Percentiles rank a stretch among this genome's conserved stretches.
Evolutionary conservation across 2,113 vertebrate genomes (phyloP).

Genomic region (Oreochromis niloticus): DNA sequence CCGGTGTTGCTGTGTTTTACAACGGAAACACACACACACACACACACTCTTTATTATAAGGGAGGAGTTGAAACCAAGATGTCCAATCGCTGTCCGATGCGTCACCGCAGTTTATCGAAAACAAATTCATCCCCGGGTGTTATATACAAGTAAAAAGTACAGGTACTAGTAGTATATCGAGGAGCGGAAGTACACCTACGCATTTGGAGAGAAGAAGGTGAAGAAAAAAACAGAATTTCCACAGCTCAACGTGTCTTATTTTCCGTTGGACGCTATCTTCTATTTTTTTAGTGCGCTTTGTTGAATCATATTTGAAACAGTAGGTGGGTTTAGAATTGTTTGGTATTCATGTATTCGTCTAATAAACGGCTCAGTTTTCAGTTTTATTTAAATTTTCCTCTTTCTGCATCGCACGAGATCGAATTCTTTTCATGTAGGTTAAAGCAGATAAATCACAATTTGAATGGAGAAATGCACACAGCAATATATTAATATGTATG

Average conservation of each 20-base stretch:
- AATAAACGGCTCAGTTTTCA: neutral
- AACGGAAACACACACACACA: slow-evolving; percentile 82
- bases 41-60: slow-evolving; percentile 83
- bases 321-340: slow-evolving; percentile 18
- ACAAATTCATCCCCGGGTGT: slow-evolving; percentile 86
- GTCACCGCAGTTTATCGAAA: slow-evolving; percentile 85
- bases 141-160: slow-evolving; percentile 72
- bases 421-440: neutral
- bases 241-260: neutral
- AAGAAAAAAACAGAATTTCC: neutral
- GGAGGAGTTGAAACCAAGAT: slow-evolving; percentile 86
- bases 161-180: slow-evolving; percentile 73
- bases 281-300: slow-evolving; percentile 10
- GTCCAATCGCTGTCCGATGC: slow-evolving; percentile 90
- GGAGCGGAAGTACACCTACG: slow-evolving; percentile 66
- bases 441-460: neutral
- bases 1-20: slow-evolving; percentile 84
- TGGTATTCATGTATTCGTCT: neutral
- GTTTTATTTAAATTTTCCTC: neutral
- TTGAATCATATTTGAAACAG: slow-evolving; percentile 16
- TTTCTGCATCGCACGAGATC: neutral
- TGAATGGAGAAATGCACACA: neutral
- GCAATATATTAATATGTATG: neutral
- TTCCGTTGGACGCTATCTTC: neutral
- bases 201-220: slow-evolving; percentile 51